phyloP scores from a whole-genome alignment of 2,888 invertebrate genomes.

The Galerucella nymphaeae region DNA sequence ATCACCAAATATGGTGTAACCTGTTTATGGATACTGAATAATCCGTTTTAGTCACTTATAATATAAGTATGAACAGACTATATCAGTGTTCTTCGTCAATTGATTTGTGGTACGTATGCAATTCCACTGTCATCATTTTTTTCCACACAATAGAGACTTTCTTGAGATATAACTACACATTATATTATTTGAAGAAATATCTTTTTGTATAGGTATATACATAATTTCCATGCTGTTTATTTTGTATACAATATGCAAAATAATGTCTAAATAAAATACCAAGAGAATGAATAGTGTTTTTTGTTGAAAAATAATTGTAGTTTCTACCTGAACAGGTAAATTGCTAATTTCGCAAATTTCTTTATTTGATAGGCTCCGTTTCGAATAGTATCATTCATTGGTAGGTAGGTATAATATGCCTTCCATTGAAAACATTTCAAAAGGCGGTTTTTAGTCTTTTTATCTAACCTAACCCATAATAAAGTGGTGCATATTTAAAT shows the following conservation, averaged over 20 bases:
- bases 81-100: no score
- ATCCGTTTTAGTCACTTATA: no score
- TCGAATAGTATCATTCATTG: neutral
- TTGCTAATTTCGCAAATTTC: neutral
- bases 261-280: neutral
- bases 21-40: no score
- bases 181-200: neutral
- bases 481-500: slow-evolving; percentile 5
- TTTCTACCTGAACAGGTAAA: neutral
- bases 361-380: neutral
- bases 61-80: no score
- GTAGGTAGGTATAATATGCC: neutral
- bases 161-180: no score
- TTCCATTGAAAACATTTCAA: slow-evolving; percentile 4
- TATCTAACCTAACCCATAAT: slow-evolving; percentile 7
- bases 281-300: neutral
- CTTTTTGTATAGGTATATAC: neutral
- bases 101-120: neutral
- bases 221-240: neutral
- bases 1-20: no score
- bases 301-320: neutral
- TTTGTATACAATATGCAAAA: neutral
- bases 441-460: slow-evolving; percentile 9
- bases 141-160: no score
- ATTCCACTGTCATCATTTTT: neutral